Evolutionary conservation across 2,797 vertebrate genomes (phyloP).

Genomic region (Phrynocephalus guinanensis): DNA sequence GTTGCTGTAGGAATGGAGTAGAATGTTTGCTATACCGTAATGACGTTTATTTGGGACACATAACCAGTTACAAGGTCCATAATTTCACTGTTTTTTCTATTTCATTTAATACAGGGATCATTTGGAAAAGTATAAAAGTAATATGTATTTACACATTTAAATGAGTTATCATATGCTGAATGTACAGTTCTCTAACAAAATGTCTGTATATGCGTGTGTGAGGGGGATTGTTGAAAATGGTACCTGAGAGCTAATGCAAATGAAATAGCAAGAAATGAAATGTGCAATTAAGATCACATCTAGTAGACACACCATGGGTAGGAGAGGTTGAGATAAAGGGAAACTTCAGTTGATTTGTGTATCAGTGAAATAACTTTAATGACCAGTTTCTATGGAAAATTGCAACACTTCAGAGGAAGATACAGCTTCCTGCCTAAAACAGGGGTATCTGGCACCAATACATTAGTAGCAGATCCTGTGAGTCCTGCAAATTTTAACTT

Average conservation of each 20-base stretch:
- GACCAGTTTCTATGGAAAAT: background rate
- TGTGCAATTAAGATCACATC: background rate
- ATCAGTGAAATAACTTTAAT: background rate
- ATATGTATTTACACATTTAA: background rate
- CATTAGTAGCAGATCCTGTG: too few relatives aligned
- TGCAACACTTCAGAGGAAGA: background rate
- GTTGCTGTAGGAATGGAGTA: background rate
- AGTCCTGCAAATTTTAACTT: too few relatives aligned
- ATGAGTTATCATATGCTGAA: background rate
- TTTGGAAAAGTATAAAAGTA: background rate
- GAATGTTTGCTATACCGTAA: background rate
- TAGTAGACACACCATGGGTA: background rate
- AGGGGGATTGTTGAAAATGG: background rate
- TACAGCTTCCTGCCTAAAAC: too few relatives aligned
- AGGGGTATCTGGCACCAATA: too few relatives aligned
- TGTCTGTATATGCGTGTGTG: too few relatives aligned
- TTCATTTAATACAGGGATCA: background rate
- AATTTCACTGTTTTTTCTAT: background rate
- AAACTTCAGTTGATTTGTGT: background rate
- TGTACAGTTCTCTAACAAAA: background rate
- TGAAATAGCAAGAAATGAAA: background rate
- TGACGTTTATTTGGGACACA: background rate
- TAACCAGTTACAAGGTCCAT: background rate
- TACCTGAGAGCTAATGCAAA: background rate
- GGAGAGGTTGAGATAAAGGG: background rate